Conservation (phyloP, 2,113 vertebrate genomes). For the Takifugu flavidus region DNA sequence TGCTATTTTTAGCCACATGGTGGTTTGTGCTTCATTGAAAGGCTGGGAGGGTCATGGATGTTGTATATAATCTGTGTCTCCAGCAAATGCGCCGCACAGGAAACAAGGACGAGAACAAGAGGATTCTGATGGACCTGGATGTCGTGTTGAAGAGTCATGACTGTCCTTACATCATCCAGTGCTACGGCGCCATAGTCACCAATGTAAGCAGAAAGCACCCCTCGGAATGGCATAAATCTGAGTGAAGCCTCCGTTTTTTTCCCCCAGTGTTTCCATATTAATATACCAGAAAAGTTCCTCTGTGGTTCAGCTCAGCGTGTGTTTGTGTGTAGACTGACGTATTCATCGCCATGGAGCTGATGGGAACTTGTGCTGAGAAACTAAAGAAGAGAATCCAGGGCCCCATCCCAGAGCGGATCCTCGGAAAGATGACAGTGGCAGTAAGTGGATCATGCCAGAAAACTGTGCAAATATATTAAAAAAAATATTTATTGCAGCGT, state of each 20-base stretch:
- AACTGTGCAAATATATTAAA: not conserved
- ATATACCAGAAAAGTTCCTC: not conserved
- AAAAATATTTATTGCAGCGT: not conserved
- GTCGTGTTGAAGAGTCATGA: constrained; percentile 95
- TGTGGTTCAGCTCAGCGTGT: not conserved
- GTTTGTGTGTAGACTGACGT: constrained; percentile 82
- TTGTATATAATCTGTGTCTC: constrained; percentile 30
- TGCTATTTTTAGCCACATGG: not conserved
- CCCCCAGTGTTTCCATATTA: not conserved
- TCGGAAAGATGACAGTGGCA: constrained; percentile 94
- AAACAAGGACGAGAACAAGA: constrained; percentile 94
- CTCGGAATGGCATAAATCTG: not conserved
- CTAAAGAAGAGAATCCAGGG: constrained; percentile 94
- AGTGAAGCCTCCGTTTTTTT: not conserved
- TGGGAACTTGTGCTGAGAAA: constrained; percentile 94
- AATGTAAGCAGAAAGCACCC: constrained; percentile 74
- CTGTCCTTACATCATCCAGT: constrained; percentile 95
- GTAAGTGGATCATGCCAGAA: constrained; percentile 67
- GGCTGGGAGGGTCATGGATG: not conserved
- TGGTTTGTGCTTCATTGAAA: not conserved
- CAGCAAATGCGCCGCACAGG: constrained; percentile 97
- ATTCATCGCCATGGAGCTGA: constrained; percentile 96
- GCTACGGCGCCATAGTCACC: constrained; percentile 93
- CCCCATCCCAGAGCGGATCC: constrained; percentile 89
- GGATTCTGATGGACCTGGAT: constrained; percentile 93